phyloP scores from a whole-genome alignment of 2,113 vertebrate species.

The Plotosus lineatus region DNA sequence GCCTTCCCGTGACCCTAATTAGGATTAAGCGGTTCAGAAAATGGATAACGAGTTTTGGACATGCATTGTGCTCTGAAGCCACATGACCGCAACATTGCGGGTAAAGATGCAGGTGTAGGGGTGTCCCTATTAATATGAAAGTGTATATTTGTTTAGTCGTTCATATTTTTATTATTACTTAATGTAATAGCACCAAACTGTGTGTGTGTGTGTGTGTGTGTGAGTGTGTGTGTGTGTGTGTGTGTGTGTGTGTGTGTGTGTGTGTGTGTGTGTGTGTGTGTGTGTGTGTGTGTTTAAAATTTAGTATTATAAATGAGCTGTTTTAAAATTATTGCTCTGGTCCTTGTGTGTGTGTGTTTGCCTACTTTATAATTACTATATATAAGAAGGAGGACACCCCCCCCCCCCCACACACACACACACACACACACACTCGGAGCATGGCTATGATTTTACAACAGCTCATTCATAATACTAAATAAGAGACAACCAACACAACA shows the following conservation, averaged over 20 bases:
- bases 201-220: slow-evolving; percentile 15
- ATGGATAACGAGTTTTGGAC: too few relatives aligned
- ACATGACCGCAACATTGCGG: neutral
- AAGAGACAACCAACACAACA: slow-evolving; percentile 9
- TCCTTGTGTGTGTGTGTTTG: too few relatives aligned
- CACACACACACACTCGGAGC: too few relatives aligned
- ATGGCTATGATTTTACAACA: too few relatives aligned
- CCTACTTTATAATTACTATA: too few relatives aligned
- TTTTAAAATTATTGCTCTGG: too few relatives aligned
- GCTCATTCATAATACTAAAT: slow-evolving; percentile 38
- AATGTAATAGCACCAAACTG: neutral
- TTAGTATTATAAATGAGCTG: too few relatives aligned
- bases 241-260: neutral
- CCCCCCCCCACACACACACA: too few relatives aligned
- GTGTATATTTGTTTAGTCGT: neutral
- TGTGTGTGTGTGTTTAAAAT: neutral
- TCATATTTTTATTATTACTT: neutral
- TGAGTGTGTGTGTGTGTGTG: slow-evolving; percentile 30
- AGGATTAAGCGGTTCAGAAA: too few relatives aligned
- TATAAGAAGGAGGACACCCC: too few relatives aligned
- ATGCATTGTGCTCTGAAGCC: neutral
- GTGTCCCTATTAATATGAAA: too few relatives aligned
- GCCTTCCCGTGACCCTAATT: too few relatives aligned
- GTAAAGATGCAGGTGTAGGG: neutral
- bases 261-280: neutral